Base-by-base conservation (phyloP, 2,113 vertebrate genomes). In the Okapia johnstoni region DNA sequence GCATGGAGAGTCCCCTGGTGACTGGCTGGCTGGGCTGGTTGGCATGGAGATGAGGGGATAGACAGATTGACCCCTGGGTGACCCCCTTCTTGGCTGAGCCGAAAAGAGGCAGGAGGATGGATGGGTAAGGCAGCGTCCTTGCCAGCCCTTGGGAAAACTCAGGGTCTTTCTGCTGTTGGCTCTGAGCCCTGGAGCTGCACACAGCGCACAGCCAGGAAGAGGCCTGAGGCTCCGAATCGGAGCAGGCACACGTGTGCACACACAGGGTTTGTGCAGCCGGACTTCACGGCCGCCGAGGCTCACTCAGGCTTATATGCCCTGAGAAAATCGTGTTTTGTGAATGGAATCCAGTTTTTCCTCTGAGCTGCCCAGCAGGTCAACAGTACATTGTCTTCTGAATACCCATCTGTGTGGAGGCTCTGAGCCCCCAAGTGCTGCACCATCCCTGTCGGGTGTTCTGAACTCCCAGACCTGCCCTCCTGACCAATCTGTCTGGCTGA, bases 41-140 rank as follows among this genome's bases (percentile, higher is more conserved):
- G 97, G 94, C 97, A 98, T 98, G 94, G 98, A 97, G 90, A 98
- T 98, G 94, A 96, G 60, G 96, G 97, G 88, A 98, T 83, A 96
- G 97, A 98, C 97, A 96, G 90, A 63, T 90, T 98, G 97, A 98
- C 97, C 98, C 88, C 94, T 93, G 43, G 26, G 48, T 97, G 97
- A 98, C 97, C 97, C 33, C 21, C 87, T 97, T 93, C 97, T 98
- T 98, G 97, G 97, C 96, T 93, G 90, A 97, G 81, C 85, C 13
- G 1, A 83, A 85, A 93, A 94, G 96, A 98, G 55, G 57, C 94
- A 93, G 88, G 90, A 97, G 92, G 94, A 98, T 97, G 95, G 98
- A 97, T 98, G 94, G 84, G 89, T 88, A 87, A 94, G 93, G 93
- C 93, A 26, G 92, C 1, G 57, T 92, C 54, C 73, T 93, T 91